These are phyloP conservation scores for Nomia melanderi DNA, from an alignment of 1,140 invertebrate species.

Conservation along the genomic window DNA sequence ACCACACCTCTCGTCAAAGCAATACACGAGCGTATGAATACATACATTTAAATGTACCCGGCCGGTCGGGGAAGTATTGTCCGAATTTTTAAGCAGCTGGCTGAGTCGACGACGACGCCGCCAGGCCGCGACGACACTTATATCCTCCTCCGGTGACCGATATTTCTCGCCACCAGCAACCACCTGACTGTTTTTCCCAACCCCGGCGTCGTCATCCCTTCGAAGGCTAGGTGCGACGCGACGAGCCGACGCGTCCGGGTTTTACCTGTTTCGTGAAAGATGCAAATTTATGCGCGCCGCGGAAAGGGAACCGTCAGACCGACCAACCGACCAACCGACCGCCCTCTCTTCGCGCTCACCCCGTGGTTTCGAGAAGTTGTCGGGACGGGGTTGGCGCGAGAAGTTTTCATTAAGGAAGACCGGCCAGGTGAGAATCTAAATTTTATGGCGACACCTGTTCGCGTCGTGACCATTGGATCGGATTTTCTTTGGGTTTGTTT, in stretches of 20 bases:
- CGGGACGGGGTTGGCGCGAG: background rate
- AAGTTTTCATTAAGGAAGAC: constrained; percentile 44
- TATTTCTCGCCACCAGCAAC: constrained; percentile 56
- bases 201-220: no score
- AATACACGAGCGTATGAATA: constrained; percentile 79
- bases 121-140: background rate
- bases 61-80: constrained; percentile 75
- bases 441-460: constrained; percentile 28
- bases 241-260: background rate
- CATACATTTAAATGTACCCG: constrained; percentile 80
- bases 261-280: constrained; percentile 56
- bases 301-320: no score
- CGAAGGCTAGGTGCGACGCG: no score
- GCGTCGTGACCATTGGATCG: background rate
- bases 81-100: constrained; percentile 71
- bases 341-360: background rate
- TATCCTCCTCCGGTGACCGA: constrained; percentile 67
- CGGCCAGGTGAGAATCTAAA: constrained; percentile 42
- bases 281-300: constrained; percentile 62
- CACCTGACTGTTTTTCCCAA: constrained; percentile 23
- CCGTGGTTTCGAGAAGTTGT: constrained; percentile 1
- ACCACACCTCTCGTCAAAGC: constrained; percentile 81
- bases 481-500: no score
- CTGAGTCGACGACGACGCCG: constrained; percentile 6
- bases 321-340: no score